Conservation (phyloP, 1,140 invertebrate species). For the Watersipora subatra region DNA sequence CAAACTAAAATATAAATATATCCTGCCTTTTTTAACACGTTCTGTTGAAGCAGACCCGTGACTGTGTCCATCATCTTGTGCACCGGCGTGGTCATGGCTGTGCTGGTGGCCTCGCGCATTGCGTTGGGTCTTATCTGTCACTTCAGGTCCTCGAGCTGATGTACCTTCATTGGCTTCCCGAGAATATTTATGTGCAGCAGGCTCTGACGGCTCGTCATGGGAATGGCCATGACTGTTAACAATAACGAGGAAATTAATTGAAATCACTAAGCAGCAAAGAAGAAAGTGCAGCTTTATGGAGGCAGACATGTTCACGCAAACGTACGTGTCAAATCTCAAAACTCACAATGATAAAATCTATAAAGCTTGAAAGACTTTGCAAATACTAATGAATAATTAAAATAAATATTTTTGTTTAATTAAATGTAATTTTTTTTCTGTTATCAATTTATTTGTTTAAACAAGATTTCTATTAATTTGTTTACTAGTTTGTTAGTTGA, state of each 20-base stretch:
- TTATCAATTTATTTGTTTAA: no score
- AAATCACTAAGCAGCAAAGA: not conserved
- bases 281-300: not conserved
- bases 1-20: no score
- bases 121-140: no score
- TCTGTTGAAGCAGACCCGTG: no score
- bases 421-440: no score
- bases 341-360: no score
- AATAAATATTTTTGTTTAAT: no score
- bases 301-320: not conserved
- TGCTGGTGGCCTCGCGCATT: no score
- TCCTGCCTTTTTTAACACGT: no score
- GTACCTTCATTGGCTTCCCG: not conserved
- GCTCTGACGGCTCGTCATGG: constrained; percentile 2
- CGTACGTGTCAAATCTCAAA: not conserved
- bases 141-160: not conserved
- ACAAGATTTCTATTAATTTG: no score
- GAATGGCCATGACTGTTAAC: constrained; percentile 14
- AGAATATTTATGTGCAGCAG: not conserved
- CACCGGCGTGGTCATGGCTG: constrained; percentile 13
- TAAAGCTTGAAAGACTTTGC: no score
- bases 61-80: constrained; percentile 26
- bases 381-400: no score
- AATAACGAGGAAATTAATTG: constrained; percentile 10
- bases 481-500: not conserved